phyloP scores from a whole-genome alignment of 2,113 vertebrate genomes.

The Spilogale gracilis region DNA sequence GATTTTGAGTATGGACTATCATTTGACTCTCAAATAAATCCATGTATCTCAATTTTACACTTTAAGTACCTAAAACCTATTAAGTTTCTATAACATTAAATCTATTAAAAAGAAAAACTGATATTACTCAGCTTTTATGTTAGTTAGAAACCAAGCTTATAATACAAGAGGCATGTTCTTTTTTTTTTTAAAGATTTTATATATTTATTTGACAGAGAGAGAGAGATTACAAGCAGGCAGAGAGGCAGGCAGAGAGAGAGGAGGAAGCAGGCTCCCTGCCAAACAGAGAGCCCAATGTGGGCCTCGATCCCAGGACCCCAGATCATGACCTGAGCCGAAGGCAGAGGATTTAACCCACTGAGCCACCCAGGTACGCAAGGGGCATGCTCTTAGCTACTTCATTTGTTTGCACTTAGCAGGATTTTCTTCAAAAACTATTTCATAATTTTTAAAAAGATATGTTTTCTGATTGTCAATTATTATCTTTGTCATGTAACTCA shows the following conservation, averaged over 20 bases:
- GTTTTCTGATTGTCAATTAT: not conserved
- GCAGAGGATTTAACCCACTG: too few species aligned
- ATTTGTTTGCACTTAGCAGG: not conserved
- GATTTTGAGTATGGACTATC: not conserved
- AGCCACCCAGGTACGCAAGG: too few species aligned
- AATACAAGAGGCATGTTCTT: not conserved
- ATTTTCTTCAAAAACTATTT: not conserved
- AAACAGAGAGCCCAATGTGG: too few species aligned
- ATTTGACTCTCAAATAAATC: not conserved
- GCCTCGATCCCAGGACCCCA: too few species aligned
- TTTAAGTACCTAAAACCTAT: not conserved
- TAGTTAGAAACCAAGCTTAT: not conserved
- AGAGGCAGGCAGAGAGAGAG: too few species aligned
- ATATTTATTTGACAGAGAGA: too few species aligned
- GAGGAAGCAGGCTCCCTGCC: too few species aligned
- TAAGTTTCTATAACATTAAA: not conserved
- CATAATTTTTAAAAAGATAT: not conserved
- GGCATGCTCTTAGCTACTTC: not conserved
- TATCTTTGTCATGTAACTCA: not conserved
- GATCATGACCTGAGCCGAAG: too few species aligned
- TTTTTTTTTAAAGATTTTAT: too few species aligned
- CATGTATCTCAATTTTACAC: not conserved
- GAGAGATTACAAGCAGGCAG: too few species aligned
- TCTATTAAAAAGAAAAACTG: not conserved
- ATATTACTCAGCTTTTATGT: not conserved